Percentiles rank a stretch among this genome's conserved stretches.
These are phyloP conservation scores for Propithecus perrieri DNA, from an alignment of 2,797 vertebrate species.

Conservation along the genomic window DNA sequence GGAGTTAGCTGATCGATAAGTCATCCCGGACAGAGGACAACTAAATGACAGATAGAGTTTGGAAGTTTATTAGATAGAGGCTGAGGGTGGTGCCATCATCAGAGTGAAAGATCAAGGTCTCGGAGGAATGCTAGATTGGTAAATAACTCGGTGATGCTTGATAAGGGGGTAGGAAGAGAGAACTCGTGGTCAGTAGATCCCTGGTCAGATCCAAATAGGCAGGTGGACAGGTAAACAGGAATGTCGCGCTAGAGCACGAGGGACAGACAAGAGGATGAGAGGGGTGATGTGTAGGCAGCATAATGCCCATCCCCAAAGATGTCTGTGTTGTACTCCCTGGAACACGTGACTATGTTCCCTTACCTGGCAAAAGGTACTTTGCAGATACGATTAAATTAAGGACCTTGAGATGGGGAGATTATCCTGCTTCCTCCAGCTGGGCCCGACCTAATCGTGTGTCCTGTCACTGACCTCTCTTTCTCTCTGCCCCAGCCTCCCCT, in stretches of 20 bases:
- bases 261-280: neutral
- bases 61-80: neutral
- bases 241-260: neutral
- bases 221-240: neutral
- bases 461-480: neutral
- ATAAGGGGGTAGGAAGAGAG: neutral
- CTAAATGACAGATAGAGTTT: neutral
- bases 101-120: constrained; percentile 12
- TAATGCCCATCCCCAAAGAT: neutral
- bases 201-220: neutral
- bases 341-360: neutral
- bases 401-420: neutral
- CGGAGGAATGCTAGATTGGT: neutral
- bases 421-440: neutral
- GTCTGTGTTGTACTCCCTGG: neutral
- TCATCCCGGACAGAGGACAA: neutral
- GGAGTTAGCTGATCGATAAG: neutral
- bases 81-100: neutral
- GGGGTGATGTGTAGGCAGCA: neutral
- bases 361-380: neutral
- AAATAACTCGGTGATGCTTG: constrained; percentile 9
- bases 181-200: neutral
- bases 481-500: neutral
- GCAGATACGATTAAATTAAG: neutral
- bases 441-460: neutral